Evolutionary conservation across 35 echinoderm and acorn worm species (phyloP).

Genomic region (Strongylocentrotus purpuratus): DNA sequence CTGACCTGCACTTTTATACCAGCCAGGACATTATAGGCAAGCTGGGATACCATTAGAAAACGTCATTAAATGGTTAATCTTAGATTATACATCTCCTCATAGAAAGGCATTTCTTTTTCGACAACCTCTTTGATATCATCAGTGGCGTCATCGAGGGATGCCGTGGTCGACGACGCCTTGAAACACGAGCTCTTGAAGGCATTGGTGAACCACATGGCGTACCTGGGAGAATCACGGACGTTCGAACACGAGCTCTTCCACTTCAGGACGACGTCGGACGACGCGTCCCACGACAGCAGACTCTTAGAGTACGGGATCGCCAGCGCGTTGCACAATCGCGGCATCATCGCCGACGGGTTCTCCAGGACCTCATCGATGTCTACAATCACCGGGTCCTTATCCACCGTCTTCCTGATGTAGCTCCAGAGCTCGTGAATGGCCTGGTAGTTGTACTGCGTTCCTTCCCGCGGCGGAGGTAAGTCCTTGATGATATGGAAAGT

Average conservation of each 20-base stretch:
- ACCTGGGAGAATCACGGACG: slow-evolving; percentile 15
- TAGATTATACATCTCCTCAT: slow-evolving; percentile 34
- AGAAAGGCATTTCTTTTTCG: slow-evolving; percentile 29
- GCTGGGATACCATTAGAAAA: background rate
- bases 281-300: slow-evolving; percentile 27
- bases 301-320: background rate
- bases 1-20: too few species aligned
- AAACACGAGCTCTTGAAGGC: slow-evolving; percentile 36
- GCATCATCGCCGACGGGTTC: background rate
- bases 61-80: background rate
- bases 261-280: slow-evolving; percentile 30
- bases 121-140: slow-evolving; percentile 30
- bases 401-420: background rate
- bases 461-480: background rate
- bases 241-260: slow-evolving; percentile 39
- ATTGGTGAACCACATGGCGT: slow-evolving; percentile 39
- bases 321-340: background rate
- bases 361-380: slow-evolving; percentile 44
- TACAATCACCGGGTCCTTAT: background rate
- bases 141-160: slow-evolving; percentile 13
- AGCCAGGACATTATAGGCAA: too few species aligned
- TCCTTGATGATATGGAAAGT: slow-evolving; percentile 7
- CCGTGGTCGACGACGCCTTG: background rate
- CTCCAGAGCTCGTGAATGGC: slow-evolving; percentile 23
- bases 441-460: background rate